Conservation (phyloP, 2,888 invertebrate species). For the Lasioglossum zephyrum region DNA sequence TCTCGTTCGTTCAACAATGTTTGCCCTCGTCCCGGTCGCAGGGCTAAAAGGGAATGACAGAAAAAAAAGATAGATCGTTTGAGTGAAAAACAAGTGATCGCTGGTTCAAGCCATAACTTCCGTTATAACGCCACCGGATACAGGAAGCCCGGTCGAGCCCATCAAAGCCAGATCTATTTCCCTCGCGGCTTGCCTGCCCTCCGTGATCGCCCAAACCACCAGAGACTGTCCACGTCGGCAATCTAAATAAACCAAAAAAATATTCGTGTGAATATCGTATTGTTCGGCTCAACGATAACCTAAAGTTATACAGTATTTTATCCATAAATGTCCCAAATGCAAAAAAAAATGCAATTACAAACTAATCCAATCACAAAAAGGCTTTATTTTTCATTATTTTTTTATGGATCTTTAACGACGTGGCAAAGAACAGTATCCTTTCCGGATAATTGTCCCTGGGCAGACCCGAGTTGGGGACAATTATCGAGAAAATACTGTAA, state of each 20-base stretch:
- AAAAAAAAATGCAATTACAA: too few species aligned
- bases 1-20: not conserved
- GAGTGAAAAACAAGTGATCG: not conserved
- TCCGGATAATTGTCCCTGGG: too few species aligned
- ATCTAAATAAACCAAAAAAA: slow-evolving; percentile 86
- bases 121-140: slow-evolving; percentile 94
- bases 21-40: slow-evolving; percentile 11
- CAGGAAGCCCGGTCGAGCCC: slow-evolving; percentile 93
- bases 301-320: too few species aligned
- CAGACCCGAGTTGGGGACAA: too few species aligned
- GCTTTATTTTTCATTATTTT: too few species aligned
- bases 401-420: too few species aligned
- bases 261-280: too few species aligned
- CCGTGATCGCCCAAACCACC: slow-evolving; percentile 99
- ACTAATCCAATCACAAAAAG: too few species aligned
- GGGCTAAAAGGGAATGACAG: slow-evolving; percentile 1
- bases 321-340: too few species aligned
- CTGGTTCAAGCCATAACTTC: slow-evolving; percentile 70
- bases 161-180: slow-evolving; percentile 95
- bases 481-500: too few species aligned
- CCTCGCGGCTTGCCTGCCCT: slow-evolving; percentile 98
- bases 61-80: slow-evolving; percentile 1
- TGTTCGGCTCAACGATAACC: too few species aligned
- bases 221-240: slow-evolving; percentile 99
- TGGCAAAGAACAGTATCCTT: too few species aligned